Percentiles rank a stretch among this genome's conserved stretches.
These are phyloP conservation scores for Camponotus pennsylvanicus DNA, from an alignment of 1,140 invertebrate species.

Conservation along the genomic window DNA sequence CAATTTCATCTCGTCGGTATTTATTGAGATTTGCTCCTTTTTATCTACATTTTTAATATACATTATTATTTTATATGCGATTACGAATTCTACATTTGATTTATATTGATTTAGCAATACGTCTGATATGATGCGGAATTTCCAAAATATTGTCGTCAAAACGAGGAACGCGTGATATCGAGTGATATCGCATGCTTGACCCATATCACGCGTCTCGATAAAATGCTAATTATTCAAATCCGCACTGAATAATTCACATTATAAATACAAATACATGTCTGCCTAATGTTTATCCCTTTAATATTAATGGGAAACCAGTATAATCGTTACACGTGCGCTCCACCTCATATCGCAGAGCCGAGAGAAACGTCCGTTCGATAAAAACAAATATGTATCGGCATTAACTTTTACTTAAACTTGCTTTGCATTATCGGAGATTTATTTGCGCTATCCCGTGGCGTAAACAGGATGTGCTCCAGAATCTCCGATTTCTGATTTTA, in stretches of 20 bases:
- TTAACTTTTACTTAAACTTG: background rate
- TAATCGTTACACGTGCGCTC: background rate
- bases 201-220: conserved; percentile 34
- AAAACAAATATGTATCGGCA: background rate
- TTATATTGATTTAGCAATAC: conserved; percentile 1
- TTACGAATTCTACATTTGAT: background rate
- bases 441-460: background rate
- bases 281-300: conserved; percentile 28
- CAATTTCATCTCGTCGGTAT: background rate
- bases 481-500: conserved; percentile 3
- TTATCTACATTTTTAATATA: background rate
- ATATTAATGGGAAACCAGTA: conserved; percentile 35
- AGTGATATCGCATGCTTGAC: conserved; percentile 2
- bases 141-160: conserved; percentile 7
- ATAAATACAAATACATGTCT: conserved; percentile 18
- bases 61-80: background rate
- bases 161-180: conserved; percentile 2
- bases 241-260: conserved; percentile 35
- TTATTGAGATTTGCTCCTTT: background rate
- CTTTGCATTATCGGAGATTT: conserved; percentile 4
- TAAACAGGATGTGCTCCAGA: background rate
- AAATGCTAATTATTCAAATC: conserved; percentile 27
- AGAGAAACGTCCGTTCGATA: background rate
- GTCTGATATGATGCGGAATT: background rate
- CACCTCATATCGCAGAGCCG: background rate